These are phyloP conservation scores for Tenebrosternarchus preto DNA, from an alignment of 2,113 vertebrate genomes.

Conservation along the genomic window DNA sequence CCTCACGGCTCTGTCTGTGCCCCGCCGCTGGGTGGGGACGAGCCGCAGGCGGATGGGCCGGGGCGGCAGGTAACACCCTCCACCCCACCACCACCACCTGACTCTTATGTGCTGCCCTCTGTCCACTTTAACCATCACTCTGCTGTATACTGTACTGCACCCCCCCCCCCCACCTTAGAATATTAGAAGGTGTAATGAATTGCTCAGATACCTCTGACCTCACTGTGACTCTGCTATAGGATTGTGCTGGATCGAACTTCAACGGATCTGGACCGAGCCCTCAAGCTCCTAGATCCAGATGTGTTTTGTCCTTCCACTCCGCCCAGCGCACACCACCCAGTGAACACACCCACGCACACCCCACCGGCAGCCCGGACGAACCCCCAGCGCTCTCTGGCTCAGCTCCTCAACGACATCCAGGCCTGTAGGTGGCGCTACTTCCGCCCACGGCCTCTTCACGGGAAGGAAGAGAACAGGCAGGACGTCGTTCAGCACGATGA, in stretches of 20 bases:
- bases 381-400: constrained; percentile 76
- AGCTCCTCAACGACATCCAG: constrained; percentile 90
- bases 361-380: constrained; percentile 1
- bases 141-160: too few relatives aligned
- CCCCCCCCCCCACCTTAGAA: too few relatives aligned
- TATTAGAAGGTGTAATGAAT: too few relatives aligned
- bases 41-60: constrained; percentile 85
- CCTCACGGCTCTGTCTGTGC: constrained; percentile 85
- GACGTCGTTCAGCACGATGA: constrained; percentile 77
- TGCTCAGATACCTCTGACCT: background rate
- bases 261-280: constrained; percentile 78
- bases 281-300: constrained; percentile 85
- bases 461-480: constrained; percentile 78
- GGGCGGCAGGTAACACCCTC: constrained; percentile 82
- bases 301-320: constrained; percentile 77
- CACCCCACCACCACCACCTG: background rate
- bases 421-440: constrained; percentile 89
- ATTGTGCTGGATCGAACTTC: constrained; percentile 87
- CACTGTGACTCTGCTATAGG: constrained; percentile 63
- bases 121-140: too few relatives aligned
- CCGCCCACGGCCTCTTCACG: constrained; percentile 80
- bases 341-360: constrained; percentile 21
- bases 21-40: constrained; percentile 84
- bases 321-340: constrained; percentile 76
- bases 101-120: too few relatives aligned